These are phyloP conservation scores for Scaptomyza pallida DNA, from an alignment of 1,140 invertebrate species.

Conservation along the genomic window DNA sequence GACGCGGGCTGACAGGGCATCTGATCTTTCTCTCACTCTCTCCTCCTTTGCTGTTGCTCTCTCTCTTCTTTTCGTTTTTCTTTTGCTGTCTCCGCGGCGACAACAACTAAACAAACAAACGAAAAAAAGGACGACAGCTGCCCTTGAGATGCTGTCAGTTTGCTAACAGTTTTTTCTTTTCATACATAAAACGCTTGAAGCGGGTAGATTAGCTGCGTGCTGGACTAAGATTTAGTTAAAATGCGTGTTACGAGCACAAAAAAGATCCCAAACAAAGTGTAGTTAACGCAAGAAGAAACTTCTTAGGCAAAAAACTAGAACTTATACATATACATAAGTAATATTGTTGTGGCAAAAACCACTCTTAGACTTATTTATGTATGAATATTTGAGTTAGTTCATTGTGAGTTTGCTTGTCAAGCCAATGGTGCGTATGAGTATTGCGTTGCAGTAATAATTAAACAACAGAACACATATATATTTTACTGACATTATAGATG, in stretches of 20 bases:
- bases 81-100: neutral
- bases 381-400: too few relatives aligned
- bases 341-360: too few relatives aligned
- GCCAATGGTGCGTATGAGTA: too few relatives aligned
- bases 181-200: slow-evolving; percentile 60
- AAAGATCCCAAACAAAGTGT: neutral
- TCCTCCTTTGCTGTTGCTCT: neutral
- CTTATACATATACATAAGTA: too few relatives aligned
- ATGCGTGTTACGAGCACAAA: neutral
- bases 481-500: too few relatives aligned
- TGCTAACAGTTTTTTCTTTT: neutral
- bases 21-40: slow-evolving; percentile 1
- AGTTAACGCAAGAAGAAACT: neutral
- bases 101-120: slow-evolving; percentile 12
- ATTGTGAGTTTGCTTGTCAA: too few relatives aligned
- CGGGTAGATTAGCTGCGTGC: slow-evolving; percentile 63
- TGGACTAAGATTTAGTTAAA: slow-evolving; percentile 11
- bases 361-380: too few relatives aligned
- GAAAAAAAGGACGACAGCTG: slow-evolving; percentile 28
- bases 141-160: slow-evolving; percentile 51
- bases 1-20: slow-evolving; percentile 9
- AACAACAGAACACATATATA: too few relatives aligned
- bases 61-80: neutral
- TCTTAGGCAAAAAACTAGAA: too few relatives aligned
- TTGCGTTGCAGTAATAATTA: too few relatives aligned